Evolutionary conservation across 2,888 invertebrate genomes (phyloP), one percentile per base, ranked within the genome.

Genomic region (Xanthia togata): DNA sequence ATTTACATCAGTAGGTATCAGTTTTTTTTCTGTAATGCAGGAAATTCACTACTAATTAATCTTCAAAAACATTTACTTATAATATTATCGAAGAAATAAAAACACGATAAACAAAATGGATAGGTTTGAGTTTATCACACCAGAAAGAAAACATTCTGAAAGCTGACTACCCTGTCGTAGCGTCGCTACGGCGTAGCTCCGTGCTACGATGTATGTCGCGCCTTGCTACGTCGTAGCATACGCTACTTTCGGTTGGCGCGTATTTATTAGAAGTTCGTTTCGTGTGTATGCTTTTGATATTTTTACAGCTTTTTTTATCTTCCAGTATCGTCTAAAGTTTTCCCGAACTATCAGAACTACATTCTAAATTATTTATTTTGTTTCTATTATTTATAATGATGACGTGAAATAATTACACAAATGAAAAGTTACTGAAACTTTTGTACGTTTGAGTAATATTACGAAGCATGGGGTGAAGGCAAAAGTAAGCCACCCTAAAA

Each of bases 121-220:
- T 17, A 17, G 17, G 50, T 20, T 50, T 20, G 20, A 50, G 20
- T 50, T 20, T 50, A 50, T 20, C 20, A 8, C 20, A 50, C 50
- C 5, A 50, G 6, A 50, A 50, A 6, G 20, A 20, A 50, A 55
- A 57, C 55, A 14, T 26, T 26, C 6, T 57, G 14, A 57, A 57
- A 57, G 1, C 57, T n/a, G 26, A 57, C 41, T 23, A 4, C 35
- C 23, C 14, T 26, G 2, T 53, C 78, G 55, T 70, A 50, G 31
- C 63, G 31, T 2, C 0, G 38, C 78, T 78, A 78, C 78, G 50
- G 8, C 71, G 69, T 63, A 70, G 47, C 69, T 2, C 2, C 4
- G 6, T 17, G 17, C 63, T 73, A 73, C 73, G 12, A 0, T 11
- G 14, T 53, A 59, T 4, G 31, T 20, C 6, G 17, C 50, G 6